Evolutionary conservation across 2,113 vertebrate species (phyloP), one percentile per base, ranked within the genome.

Genomic region (Microcebus ravelobensis): DNA sequence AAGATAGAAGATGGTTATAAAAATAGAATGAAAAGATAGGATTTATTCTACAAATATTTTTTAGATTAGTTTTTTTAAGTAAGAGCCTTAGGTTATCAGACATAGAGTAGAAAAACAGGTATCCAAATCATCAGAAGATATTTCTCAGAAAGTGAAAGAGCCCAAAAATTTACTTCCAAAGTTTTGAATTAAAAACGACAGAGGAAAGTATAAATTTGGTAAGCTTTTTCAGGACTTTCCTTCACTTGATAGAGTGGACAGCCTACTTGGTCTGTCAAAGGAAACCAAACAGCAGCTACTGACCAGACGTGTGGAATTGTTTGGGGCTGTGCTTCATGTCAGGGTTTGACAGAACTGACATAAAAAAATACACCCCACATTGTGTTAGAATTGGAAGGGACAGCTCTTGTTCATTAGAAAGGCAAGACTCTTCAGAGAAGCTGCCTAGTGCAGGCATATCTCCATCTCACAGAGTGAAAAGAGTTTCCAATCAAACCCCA

Each of bases 181-280:
- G 59, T 79, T 95, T 89, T 74, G 65, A 95, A 68, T 95, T n/a
- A 86, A 87, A 87, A 92, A n/a, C 94, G 50, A 83, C 52, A 89
- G 67, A 63, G 13, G 17, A 48, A 74, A n/a, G 20, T n/a, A 2
- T 90, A 48, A 9, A 45, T 77, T 76, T 61, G 39, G 39, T 21
- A 76, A 94, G 45, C 12, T 61, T 90, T 55, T 50, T 73, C 34
- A 8, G 42, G 71, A 74, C 14, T 39, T 48, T 36, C 57, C 63
- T 31, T 84, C 36, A 3, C 0, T 0, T 42, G 68, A 68, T 48
- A 0, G 23, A 39, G 29, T 7, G 14, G 10, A 77, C 65, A 94
- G 74, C 68, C n/a, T 90, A 18, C 3, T 12, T 31, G 20, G 20
- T 61, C 39, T 96, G 94, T 81, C 79, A 70, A 52, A 94, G 45